These are phyloP conservation scores for Tyto alba DNA, from an alignment of 2,113 vertebrate species.

Conservation along the genomic window DNA sequence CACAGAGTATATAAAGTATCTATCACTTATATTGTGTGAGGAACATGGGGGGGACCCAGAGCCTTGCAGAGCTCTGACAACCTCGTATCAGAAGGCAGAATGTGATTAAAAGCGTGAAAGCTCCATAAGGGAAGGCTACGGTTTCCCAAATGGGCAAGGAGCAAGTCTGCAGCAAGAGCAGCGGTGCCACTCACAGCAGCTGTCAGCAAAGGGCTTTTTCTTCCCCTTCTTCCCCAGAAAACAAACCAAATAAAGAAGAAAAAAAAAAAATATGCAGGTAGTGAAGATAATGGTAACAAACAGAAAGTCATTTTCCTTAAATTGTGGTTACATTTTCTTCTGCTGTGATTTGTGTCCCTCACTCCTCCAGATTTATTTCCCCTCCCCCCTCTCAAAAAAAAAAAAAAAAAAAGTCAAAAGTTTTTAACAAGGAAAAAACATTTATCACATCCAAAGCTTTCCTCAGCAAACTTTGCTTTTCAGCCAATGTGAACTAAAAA, in stretches of 20 bases:
- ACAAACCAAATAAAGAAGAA: background rate
- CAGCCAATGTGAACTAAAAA: background rate
- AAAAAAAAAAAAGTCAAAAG: background rate
- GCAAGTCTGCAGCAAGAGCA: background rate
- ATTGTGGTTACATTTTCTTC: background rate
- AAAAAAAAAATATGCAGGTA: background rate
- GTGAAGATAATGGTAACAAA: background rate
- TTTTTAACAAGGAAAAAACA: background rate
- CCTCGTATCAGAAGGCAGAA: background rate
- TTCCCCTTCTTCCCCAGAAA: too few relatives aligned
- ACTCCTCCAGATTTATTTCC: background rate
- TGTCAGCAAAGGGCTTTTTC: background rate
- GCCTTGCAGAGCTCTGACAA: background rate
- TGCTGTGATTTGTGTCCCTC: background rate
- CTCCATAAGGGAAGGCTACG: background rate
- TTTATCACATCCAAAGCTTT: background rate
- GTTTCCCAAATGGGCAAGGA: background rate
- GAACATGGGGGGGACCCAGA: accelerated
- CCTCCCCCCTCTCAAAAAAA: too few relatives aligned
- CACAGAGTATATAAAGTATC: background rate
- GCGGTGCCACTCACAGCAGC: background rate
- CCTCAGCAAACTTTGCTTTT: background rate
- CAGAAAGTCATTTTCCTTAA: background rate
- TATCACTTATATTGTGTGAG: background rate
- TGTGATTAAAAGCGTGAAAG: background rate